phyloP scores from a whole-genome alignment of 1,140 invertebrate genomes.

The Apocrypta bakeri region DNA sequence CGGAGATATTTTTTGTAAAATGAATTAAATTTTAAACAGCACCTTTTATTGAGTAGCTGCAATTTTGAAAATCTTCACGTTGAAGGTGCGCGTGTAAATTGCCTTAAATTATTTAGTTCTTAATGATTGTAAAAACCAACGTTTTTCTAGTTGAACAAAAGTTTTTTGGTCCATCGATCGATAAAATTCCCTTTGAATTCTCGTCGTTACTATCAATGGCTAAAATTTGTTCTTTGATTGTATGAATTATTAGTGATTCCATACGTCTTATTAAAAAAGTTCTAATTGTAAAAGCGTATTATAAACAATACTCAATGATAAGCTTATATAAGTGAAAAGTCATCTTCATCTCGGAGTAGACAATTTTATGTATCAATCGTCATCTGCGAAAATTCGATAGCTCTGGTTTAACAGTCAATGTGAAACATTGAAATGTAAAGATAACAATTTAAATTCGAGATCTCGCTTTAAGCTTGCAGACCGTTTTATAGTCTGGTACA shows the following conservation, averaged over 20 bases:
- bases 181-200: constrained; percentile 17
- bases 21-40: constrained; percentile 1
- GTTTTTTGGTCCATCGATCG: constrained; percentile 19
- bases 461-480: not conserved
- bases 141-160: constrained; percentile 41
- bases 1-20: constrained; percentile 26
- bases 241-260: not conserved
- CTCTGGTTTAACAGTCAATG: not conserved
- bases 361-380: constrained; percentile 27
- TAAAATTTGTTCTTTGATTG: not conserved
- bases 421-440: not conserved
- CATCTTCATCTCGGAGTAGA: not conserved
- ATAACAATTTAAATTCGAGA: not conserved
- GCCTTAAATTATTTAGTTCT: constrained; percentile 42
- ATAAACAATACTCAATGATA: not conserved
- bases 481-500: too few relatives aligned
- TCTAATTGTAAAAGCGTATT: constrained; percentile 24
- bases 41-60: constrained; percentile 13
- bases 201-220: constrained; percentile 27
- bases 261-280: not conserved
- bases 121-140: constrained; percentile 20
- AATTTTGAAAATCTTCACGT: constrained; percentile 20
- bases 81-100: constrained; percentile 40
- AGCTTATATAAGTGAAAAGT: constrained; percentile 2
- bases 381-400: not conserved